phyloP scores from a whole-genome alignment of 2,113 vertebrate genomes.

The Cavia aperea region DNA sequence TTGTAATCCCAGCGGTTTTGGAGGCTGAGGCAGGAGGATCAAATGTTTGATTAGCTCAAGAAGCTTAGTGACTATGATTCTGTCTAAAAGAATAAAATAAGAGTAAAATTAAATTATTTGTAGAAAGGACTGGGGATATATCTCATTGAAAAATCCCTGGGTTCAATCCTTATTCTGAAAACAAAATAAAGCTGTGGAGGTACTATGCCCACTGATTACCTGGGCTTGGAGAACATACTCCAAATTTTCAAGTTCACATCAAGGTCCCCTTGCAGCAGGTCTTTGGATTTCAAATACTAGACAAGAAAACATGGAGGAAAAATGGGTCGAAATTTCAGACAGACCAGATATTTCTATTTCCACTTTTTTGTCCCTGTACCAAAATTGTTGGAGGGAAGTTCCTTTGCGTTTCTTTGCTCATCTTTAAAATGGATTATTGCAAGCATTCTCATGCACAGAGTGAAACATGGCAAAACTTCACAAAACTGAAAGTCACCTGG shows the following conservation, averaged over 20 bases:
- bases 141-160: background rate
- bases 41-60: background rate
- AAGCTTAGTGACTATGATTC: background rate
- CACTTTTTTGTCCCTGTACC: background rate
- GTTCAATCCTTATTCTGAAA: background rate
- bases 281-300: background rate
- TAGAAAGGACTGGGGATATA: background rate
- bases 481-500: background rate
- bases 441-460: background rate
- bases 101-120: background rate
- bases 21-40: background rate
- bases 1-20: background rate
- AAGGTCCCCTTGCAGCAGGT: too few species aligned
- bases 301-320: background rate
- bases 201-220: accelerated
- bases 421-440: background rate
- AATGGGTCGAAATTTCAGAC: background rate
- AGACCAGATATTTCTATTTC: background rate
- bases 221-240: background rate
- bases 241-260: background rate
- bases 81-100: background rate
- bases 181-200: background rate
- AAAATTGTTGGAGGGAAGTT: background rate
- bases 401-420: background rate
- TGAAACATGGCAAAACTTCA: background rate